Percentiles rank a stretch among this genome's conserved stretches.
phyloP scores from a whole-genome alignment of 2,888 invertebrate genomes.

The Heliconius charithonia region DNA sequence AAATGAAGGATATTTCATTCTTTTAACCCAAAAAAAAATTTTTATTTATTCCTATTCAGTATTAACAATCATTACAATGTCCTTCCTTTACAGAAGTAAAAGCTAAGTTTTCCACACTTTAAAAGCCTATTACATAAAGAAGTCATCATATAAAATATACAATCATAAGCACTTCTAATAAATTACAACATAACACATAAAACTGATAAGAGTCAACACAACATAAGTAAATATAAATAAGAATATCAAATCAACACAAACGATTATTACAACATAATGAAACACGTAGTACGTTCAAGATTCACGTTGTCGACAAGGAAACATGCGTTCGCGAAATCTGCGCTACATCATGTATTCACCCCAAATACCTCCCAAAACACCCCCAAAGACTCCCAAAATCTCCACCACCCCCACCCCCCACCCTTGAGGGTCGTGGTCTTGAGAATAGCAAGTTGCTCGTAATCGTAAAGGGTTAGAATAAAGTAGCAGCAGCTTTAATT shows the following conservation, averaged over 20 bases:
- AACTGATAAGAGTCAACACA: background rate
- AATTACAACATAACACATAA: background rate
- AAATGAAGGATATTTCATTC: too few relatives aligned
- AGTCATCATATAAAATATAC: background rate
- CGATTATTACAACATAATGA: constrained; percentile 30
- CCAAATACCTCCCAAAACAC: constrained; percentile 38
- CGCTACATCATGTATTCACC: constrained; percentile 66
- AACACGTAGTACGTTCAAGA: constrained; percentile 36
- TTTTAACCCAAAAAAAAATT: too few relatives aligned
- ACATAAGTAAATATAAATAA: constrained; percentile 15
- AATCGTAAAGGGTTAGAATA: constrained; percentile 47
- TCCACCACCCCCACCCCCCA: constrained; percentile 4
- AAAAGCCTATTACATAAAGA: background rate
- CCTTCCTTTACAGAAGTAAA: too few relatives aligned
- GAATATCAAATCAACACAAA: background rate
- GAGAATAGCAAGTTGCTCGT: constrained; percentile 42
- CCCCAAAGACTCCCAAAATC: constrained; percentile 12
- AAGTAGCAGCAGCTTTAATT: constrained; percentile 45
- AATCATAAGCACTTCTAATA: background rate
- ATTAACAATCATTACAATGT: too few relatives aligned
- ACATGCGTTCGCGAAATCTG: constrained; percentile 62
- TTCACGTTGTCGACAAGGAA: constrained; percentile 49
- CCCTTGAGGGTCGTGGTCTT: constrained; percentile 42
- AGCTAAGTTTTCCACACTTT: too few relatives aligned
- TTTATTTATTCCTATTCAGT: too few relatives aligned